A percentile compares a stretch with the other conserved stretches of the same genome.
These are phyloP conservation scores for Emydura subglobosa DNA, from an alignment of 2,113 vertebrate species.

Conservation along the genomic window DNA sequence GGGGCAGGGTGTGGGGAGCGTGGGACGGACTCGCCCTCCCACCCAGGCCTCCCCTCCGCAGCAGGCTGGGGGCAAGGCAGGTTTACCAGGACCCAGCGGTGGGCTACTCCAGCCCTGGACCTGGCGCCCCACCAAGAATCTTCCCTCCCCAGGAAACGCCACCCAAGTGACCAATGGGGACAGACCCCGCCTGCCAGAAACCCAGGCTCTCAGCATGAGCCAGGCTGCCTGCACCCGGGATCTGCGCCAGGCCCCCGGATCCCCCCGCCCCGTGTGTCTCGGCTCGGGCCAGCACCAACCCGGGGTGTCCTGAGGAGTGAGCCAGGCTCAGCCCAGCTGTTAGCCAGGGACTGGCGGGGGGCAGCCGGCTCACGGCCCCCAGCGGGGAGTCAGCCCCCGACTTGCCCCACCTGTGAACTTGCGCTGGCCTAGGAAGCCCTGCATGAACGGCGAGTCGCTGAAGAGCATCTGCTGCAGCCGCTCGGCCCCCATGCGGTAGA, in stretches of 20 bases:
- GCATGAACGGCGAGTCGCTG: constrained; percentile 87
- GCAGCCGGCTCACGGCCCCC: not conserved
- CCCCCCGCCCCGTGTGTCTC: not conserved
- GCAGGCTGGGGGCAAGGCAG: not conserved
- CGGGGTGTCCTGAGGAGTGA: not conserved
- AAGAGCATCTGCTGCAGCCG: constrained; percentile 90
- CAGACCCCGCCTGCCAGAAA: too few species aligned
- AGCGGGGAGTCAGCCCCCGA: not conserved
- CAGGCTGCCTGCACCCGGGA: too few species aligned
- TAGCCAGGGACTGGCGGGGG: too few species aligned
- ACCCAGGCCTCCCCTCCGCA: not conserved
- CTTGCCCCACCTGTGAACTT: constrained; percentile 87
- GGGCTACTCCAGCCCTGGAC: too few species aligned
- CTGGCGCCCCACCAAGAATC: too few species aligned
- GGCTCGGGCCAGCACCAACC: not conserved
- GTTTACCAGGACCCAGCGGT: not conserved
- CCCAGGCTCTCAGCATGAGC: too few species aligned
- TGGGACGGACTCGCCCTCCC: not conserved
- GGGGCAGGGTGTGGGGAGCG: not conserved
- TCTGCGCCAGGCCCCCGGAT: not conserved
- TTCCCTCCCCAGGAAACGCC: too few species aligned
- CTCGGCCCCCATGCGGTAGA: constrained; percentile 86
- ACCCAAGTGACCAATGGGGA: too few species aligned
- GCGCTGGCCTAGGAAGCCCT: constrained; percentile 87
- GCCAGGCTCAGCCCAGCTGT: not conserved